Evolutionary conservation across 2,797 vertebrate genomes (phyloP).

Genomic region (Chelon labrosus): DNA sequence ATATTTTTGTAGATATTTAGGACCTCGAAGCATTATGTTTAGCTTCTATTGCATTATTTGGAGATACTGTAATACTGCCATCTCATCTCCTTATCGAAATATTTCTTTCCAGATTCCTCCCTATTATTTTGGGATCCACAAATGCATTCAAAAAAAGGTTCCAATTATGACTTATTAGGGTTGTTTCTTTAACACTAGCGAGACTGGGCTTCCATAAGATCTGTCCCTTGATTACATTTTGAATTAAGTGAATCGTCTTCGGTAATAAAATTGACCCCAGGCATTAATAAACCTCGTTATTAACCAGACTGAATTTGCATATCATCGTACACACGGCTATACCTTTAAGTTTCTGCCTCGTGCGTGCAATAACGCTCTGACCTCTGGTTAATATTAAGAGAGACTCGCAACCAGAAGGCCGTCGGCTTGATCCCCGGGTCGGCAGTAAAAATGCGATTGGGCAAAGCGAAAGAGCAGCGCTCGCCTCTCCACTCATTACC

Average conservation of each 20-base stretch:
- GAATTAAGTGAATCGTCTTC: slow-evolving; percentile 13
- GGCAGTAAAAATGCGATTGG: background rate
- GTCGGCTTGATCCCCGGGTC: background rate
- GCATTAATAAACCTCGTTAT: slow-evolving; percentile 19
- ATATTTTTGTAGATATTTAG: no score
- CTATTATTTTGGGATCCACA: no score
- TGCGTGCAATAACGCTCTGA: slow-evolving; percentile 17
- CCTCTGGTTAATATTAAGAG: slow-evolving; percentile 21
- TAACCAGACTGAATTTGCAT: no score
- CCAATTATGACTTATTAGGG: no score
- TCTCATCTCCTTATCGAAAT: no score
- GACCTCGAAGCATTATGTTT: no score
- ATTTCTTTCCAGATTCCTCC: no score
- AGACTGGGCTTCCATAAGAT: background rate
- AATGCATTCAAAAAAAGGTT: no score
- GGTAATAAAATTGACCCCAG: slow-evolving; percentile 20
- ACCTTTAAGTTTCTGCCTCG: slow-evolving; percentile 1
- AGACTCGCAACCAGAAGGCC: background rate
- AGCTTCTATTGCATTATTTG: no score
- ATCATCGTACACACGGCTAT: no score
- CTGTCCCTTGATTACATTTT: background rate
- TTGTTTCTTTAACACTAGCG: no score
- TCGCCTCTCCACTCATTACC: slow-evolving; percentile 1
- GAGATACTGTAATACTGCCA: no score
- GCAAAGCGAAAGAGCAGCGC: background rate